Base-by-base conservation (phyloP, 2,797 vertebrate genomes). In the Acanthiza pusilla region DNA sequence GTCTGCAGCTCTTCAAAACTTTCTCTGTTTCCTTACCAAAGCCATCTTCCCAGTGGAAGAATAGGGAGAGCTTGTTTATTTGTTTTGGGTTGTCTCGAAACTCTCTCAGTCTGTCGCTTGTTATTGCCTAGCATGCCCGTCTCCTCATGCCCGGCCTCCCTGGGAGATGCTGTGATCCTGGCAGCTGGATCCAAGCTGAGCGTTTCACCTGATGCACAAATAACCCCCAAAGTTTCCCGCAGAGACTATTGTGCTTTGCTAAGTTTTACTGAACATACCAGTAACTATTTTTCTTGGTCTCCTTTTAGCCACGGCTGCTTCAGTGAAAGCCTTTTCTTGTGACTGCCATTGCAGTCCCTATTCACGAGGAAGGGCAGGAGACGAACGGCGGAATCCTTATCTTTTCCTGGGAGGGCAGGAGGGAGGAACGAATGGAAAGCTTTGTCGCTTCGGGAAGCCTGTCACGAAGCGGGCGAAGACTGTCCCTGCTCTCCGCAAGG, bases 51-150 rank as follows among this genome's bases (percentile, higher is more conserved):
- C 25, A 5, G n/a, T 17, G 70, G 36, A 81, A 91, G 72, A 21
- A 47, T n/a, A 27, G 47, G 26, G 13, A 60, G 17, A 75, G 51
- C 76, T 77, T 88, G 88, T 89, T 94, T 95, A 74, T 94, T 94
- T 96, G 92, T 85, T 92, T 94, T 73, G 78, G 34, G 34, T 73
- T 66, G 81, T 34, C 89, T 89, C 36, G 58, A 73, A 91, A 60
- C 88, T 78, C 54, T 75, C 61, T 47, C 57, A 43, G 58, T 30
- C 81, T 87, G 81, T 43, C 23, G 5, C 63, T 47, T 8, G 55
- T 91, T 82, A 42, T 15, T 91, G 81, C 81, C 74, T 67, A 5
- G 48, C 8, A 9, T 34, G 86, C 40, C 30, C 40, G 8, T 36
- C 66, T 89, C 43, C 85, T 89, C 82, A 54, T 55, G 36, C 66